phyloP scores from a whole-genome alignment of 2,113 vertebrate genomes.

The Regulus satrapa region DNA sequence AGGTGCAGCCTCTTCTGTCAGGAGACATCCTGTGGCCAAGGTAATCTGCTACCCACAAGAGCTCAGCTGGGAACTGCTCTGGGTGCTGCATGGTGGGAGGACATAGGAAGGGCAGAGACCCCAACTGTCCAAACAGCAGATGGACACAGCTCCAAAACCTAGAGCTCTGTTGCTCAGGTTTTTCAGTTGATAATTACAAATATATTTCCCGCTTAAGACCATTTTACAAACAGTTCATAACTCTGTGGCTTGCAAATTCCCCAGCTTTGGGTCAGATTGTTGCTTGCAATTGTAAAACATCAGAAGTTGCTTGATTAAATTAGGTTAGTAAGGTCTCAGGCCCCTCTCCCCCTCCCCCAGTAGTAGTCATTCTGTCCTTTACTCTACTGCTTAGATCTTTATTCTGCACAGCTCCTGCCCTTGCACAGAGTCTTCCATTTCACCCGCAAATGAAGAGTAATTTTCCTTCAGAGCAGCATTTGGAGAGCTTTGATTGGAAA shows the following conservation, averaged over 20 bases:
- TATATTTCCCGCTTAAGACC: not conserved
- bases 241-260: not conserved
- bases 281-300: not conserved
- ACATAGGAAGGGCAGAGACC: not conserved
- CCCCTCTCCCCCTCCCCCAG: not conserved
- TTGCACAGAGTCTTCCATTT: not conserved
- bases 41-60: not conserved
- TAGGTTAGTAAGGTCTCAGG: not conserved
- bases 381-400: not conserved
- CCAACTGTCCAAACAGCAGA: not conserved
- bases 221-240: not conserved
- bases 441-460: not conserved
- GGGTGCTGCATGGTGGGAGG: not conserved
- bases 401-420: not conserved
- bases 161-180: not conserved
- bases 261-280: not conserved
- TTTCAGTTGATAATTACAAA: not conserved
- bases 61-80: not conserved
- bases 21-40: not conserved
- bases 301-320: not conserved
- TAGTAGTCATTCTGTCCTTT: not conserved
- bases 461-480: conserved; percentile 23
- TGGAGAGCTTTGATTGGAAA: conserved; percentile 2
- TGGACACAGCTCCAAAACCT: not conserved
- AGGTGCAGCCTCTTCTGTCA: not conserved